Percentiles rank a stretch among this genome's conserved stretches.
phyloP scores from a whole-genome alignment of 2,888 invertebrate species.

The Hedychridium roseum region DNA sequence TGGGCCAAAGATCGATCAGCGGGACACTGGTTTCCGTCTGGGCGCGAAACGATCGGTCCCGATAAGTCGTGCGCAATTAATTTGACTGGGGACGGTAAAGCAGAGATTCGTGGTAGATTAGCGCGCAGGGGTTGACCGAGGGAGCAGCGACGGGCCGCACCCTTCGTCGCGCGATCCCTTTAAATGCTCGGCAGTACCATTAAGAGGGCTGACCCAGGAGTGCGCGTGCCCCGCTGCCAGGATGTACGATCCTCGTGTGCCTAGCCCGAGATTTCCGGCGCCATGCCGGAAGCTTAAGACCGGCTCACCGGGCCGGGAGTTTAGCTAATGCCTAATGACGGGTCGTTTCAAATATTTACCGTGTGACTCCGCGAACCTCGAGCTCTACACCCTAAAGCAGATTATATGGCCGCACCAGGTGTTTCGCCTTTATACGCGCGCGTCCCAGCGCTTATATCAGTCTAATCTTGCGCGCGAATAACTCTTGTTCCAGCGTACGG shows the following conservation, averaged over 20 bases:
- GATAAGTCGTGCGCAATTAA: too few relatives aligned
- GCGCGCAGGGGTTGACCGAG: too few relatives aligned
- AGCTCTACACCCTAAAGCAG: too few relatives aligned
- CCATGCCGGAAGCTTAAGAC: conserved; percentile 41
- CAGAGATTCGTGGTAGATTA: background rate
- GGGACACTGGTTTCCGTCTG: too few relatives aligned
- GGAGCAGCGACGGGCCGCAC: background rate
- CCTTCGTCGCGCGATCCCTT: conserved; percentile 10
- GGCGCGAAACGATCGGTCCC: too few relatives aligned
- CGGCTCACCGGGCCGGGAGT: conserved; percentile 30
- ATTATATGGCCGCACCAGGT: too few relatives aligned
- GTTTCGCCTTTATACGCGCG: too few relatives aligned
- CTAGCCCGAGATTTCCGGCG: conserved; percentile 40
- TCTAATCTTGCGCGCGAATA: too few relatives aligned
- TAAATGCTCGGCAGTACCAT: conserved; percentile 27
- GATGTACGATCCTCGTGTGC: conserved; percentile 28
- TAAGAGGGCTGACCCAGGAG: conserved; percentile 31
- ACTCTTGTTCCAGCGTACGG: too few relatives aligned
- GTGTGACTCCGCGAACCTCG: conserved; percentile 39
- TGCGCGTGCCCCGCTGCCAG: conserved; percentile 23
- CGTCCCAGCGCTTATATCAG: too few relatives aligned
- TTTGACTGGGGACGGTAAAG: background rate
- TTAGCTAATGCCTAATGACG: conserved; percentile 47
- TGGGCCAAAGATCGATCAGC: too few relatives aligned
- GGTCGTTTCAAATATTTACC: conserved; percentile 49